Percentiles rank a stretch among this genome's conserved stretches.
phyloP scores from a whole-genome alignment of 2,113 vertebrate genomes.

The Thymallus thymallus region DNA sequence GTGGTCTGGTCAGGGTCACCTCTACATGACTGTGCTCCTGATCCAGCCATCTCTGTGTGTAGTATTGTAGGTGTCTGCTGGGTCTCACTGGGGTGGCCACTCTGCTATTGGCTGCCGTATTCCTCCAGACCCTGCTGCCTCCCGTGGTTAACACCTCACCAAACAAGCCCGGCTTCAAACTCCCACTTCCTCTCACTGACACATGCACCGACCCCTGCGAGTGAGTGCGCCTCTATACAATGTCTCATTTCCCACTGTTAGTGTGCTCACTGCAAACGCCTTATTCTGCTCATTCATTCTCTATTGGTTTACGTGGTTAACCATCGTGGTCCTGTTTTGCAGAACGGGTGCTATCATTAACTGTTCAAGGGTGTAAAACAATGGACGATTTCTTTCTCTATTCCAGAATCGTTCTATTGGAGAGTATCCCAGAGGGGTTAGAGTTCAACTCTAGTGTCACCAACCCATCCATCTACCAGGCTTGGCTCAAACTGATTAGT shows the following conservation, averaged over 20 bases:
- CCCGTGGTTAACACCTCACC: constrained; percentile 19
- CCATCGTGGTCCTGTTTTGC: neutral
- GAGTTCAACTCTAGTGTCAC: constrained; percentile 69
- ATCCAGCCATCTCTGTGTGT: constrained; percentile 14
- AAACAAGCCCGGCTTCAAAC: constrained; percentile 13
- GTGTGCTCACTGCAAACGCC: too few relatives aligned
- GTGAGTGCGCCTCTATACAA: constrained; percentile 35
- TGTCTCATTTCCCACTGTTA: neutral
- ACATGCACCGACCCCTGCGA: constrained; percentile 77
- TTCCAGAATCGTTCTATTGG: constrained; percentile 80
- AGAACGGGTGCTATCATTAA: neutral
- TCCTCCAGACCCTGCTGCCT: constrained; percentile 69
- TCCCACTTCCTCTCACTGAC: neutral
- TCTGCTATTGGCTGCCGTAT: constrained; percentile 68
- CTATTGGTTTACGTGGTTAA: neutral
- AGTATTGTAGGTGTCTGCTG: constrained; percentile 75
- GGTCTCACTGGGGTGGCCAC: constrained; percentile 59
- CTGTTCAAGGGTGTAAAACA: neutral
- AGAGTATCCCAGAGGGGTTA: constrained; percentile 88
- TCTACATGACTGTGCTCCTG: neutral
- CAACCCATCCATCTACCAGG: constrained; percentile 76
- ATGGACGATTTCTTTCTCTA: neutral
- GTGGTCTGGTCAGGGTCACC: neutral
- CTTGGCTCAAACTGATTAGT: constrained; percentile 77
- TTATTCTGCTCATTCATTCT: too few relatives aligned